phyloP scores from a whole-genome alignment of 2,797 vertebrate species.

The Tragopan temminckii region DNA sequence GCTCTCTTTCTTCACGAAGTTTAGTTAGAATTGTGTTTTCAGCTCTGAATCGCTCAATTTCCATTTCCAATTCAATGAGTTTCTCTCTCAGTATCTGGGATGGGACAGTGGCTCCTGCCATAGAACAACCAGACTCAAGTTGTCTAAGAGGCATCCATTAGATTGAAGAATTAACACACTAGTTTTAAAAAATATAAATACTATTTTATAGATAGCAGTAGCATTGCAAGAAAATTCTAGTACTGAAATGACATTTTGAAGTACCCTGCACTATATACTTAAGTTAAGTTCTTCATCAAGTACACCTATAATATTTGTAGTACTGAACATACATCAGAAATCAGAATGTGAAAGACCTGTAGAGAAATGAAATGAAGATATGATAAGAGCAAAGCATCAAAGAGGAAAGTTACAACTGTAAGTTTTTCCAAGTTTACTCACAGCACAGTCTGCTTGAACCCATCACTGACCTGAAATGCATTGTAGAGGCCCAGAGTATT shows the following conservation, averaged over 20 bases:
- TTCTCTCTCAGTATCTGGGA: conserved; percentile 90
- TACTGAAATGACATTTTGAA: background rate
- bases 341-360: background rate
- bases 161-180: background rate
- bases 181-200: background rate
- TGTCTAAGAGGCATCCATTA: background rate
- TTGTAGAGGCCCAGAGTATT: background rate
- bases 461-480: background rate
- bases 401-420: background rate
- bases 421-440: background rate
- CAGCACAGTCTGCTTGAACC: background rate
- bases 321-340: background rate
- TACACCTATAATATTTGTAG: background rate
- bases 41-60: conserved; percentile 94
- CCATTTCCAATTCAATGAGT: conserved; percentile 89
- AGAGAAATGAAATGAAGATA: background rate
- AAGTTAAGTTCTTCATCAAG: background rate
- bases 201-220: background rate
- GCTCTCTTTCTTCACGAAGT: conserved; percentile 89
- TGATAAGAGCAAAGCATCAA: background rate
- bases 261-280: background rate
- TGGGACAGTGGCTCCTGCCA: conserved; percentile 77
- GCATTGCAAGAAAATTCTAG: background rate
- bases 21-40: conserved; percentile 88
- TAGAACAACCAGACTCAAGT: background rate